Percentiles rank a stretch among this genome's conserved stretches.
Evolutionary conservation across 2,888 invertebrate genomes (phyloP).

Genomic region (Protophormia terraenovae): DNA sequence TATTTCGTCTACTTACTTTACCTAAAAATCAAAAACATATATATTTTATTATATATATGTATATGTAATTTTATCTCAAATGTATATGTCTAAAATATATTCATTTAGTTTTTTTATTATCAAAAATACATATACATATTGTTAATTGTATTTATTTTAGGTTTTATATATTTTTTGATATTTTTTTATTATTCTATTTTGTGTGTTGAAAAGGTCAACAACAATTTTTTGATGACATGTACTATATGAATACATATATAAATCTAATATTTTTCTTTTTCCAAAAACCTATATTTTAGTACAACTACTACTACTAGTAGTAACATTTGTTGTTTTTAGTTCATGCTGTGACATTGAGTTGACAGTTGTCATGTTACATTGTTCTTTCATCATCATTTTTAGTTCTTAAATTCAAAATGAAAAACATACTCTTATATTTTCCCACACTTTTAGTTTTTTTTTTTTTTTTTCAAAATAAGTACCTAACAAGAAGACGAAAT

Average conservation of each 20-base stretch:
- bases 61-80: no score
- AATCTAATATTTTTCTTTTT: not conserved
- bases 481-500: constrained; percentile 30
- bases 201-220: constrained; percentile 59
- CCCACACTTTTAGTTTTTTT: not conserved
- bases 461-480: not conserved
- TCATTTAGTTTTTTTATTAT: not conserved
- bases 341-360: constrained; percentile 67
- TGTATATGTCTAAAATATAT: not conserved
- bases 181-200: not conserved
- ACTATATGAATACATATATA: not conserved
- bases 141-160: constrained; percentile 57
- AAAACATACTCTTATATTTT: not conserved
- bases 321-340: constrained; percentile 1
- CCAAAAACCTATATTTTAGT: not conserved
- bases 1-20: no score
- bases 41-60: no score
- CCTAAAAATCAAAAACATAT: no score
- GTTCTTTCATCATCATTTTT: constrained; percentile 55
- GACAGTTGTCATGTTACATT: constrained; percentile 68
- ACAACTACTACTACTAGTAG: not conserved
- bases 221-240: constrained; percentile 27
- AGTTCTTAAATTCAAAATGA: constrained; percentile 27
- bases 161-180: constrained; percentile 14
- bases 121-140: not conserved